These are phyloP conservation scores for Nyctalus aviator DNA, from an alignment of 2,797 vertebrate species.

Conservation along the genomic window DNA sequence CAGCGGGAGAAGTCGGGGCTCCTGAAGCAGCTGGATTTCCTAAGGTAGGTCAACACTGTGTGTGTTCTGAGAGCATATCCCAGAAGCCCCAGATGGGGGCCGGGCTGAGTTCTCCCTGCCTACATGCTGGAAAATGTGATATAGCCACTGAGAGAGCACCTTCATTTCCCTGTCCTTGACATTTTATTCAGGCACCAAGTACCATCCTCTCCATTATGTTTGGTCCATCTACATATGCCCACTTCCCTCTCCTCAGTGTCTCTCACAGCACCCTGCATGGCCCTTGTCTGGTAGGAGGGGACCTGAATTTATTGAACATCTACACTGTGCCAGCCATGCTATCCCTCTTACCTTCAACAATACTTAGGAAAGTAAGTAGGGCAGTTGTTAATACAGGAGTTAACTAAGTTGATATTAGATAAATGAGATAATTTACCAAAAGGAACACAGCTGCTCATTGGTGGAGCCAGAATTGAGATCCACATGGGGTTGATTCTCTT, in stretches of 20 bases:
- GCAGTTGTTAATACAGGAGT: no score
- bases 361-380: not conserved
- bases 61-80: fast-evolving
- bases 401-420: not conserved
- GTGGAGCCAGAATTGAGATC: not conserved
- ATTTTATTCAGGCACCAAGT: not conserved
- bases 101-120: not conserved
- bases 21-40: slow-evolving; percentile 94
- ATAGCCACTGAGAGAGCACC: not conserved
- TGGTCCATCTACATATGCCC: not conserved
- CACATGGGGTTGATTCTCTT: not conserved
- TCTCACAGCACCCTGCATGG: not conserved
- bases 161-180: not conserved
- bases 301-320: not conserved
- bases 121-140: fast-evolving
- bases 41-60: slow-evolving; percentile 88
- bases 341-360: not conserved
- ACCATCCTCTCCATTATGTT: fast-evolving
- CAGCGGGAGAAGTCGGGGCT: slow-evolving; percentile 93
- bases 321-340: not conserved
- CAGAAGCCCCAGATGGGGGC: no score
- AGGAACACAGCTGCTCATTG: not conserved
- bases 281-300: no score
- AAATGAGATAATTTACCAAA: not conserved
- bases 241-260: not conserved